Percentiles rank a stretch among this genome's conserved stretches.
Evolutionary conservation across 2,113 vertebrate species (phyloP).

Genomic region (Mandrillus leucophaeus): DNA sequence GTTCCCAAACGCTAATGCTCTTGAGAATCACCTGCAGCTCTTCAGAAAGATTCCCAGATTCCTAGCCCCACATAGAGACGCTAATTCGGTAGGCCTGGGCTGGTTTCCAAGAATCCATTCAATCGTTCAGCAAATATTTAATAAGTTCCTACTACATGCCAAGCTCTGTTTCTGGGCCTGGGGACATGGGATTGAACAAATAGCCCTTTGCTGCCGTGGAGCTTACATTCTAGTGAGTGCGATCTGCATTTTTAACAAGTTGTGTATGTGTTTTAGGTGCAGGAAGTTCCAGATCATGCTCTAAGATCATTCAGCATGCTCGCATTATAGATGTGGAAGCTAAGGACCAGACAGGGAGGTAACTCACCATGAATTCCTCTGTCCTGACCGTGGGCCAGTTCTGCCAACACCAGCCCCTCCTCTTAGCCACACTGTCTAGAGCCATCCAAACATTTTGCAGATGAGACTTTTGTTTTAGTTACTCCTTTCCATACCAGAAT

Average conservation of each 20-base stretch:
- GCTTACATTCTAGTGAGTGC: neutral
- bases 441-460: neutral
- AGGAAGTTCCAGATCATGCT: neutral
- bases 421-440: neutral
- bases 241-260: neutral
- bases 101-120: neutral
- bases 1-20: neutral
- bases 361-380: neutral
- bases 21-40: neutral
- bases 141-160: neutral
- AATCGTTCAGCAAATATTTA: neutral
- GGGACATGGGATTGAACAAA: neutral
- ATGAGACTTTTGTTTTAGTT: neutral
- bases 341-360: neutral
- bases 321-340: neutral
- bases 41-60: neutral
- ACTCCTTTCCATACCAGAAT: neutral
- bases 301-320: neutral
- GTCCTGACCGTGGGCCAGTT: neutral
- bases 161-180: neutral
- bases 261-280: neutral
- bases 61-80: neutral
- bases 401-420: neutral
- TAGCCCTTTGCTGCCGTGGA: neutral
- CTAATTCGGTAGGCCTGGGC: neutral